Evolutionary conservation across 2,113 vertebrate species (phyloP).

Genomic region (Ariopsis seemanni): DNA sequence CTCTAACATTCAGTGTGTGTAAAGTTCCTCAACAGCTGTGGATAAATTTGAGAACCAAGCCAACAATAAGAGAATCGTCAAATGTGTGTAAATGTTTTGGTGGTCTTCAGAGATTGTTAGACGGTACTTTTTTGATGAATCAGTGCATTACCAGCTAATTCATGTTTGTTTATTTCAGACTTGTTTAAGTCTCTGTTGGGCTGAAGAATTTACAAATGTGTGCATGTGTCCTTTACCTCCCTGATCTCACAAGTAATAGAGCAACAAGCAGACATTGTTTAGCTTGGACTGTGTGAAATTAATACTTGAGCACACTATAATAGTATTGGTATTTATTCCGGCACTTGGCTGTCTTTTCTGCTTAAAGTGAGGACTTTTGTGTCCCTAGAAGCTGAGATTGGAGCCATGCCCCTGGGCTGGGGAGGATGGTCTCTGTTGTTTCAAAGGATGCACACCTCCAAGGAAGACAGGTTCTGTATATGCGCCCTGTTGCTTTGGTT

Average conservation of each 20-base stretch:
- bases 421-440: slow-evolving; percentile 45
- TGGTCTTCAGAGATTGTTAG: slow-evolving; percentile 38
- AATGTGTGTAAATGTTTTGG: slow-evolving; percentile 44
- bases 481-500: slow-evolving; percentile 43
- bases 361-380: slow-evolving; percentile 35
- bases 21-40: slow-evolving; percentile 47
- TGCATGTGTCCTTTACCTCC: slow-evolving; percentile 25
- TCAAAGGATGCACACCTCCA: slow-evolving; percentile 43
- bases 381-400: slow-evolving; percentile 37
- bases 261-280: slow-evolving; percentile 42
- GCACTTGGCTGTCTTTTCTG: slow-evolving; percentile 44
- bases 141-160: slow-evolving; percentile 50
- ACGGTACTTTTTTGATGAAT: slow-evolving; percentile 34
- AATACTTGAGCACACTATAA: slow-evolving; percentile 37
- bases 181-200: slow-evolving; percentile 41
- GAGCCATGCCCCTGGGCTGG: neutral
- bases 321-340: slow-evolving; percentile 44
- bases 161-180: slow-evolving; percentile 49
- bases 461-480: slow-evolving; percentile 39
- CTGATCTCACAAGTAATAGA: slow-evolving; percentile 30
- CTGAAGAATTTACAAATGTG: slow-evolving; percentile 34
- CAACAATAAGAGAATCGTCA: slow-evolving; percentile 46
- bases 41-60: slow-evolving; percentile 37
- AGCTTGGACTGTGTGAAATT: slow-evolving; percentile 40
- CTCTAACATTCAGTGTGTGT: slow-evolving; percentile 40